These are phyloP conservation scores for Neofelis nebulosa DNA, from an alignment of 2,113 vertebrate species.

Conservation along the genomic window DNA sequence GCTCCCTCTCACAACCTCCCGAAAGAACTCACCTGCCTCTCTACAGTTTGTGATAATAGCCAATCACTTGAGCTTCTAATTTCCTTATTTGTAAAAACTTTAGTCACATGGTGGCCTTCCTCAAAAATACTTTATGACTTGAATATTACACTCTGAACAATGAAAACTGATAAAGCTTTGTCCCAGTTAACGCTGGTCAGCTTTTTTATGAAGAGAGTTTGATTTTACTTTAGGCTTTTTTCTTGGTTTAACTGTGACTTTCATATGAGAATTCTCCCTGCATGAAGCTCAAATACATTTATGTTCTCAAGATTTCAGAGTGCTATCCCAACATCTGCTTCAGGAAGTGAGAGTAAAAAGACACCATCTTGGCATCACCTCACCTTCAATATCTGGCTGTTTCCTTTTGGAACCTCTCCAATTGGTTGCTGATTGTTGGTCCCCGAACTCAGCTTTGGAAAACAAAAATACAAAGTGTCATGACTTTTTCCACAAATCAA, in stretches of 20 bases:
- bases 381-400: not conserved
- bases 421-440: not conserved
- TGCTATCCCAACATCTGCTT: not conserved
- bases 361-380: not conserved
- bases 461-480: not conserved
- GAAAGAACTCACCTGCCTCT: not conserved
- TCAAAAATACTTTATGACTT: constrained; percentile 32
- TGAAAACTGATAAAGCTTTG: constrained; percentile 44
- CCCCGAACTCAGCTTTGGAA: constrained; percentile 26
- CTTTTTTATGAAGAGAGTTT: constrained; percentile 45
- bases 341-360: not conserved
- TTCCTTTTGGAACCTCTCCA: constrained; percentile 24
- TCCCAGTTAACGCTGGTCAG: not conserved
- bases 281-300: constrained; percentile 14
- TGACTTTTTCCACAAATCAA: not conserved
- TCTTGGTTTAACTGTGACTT: not conserved
- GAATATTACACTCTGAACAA: constrained; percentile 41
- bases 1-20: not conserved
- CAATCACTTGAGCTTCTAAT: constrained; percentile 11
- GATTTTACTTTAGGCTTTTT: constrained; percentile 54
- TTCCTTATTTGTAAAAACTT: constrained; percentile 42
- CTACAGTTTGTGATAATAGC: not conserved
- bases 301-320: constrained; percentile 42
- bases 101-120: constrained; percentile 1
- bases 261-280: not conserved